Percentiles rank a stretch among this genome's conserved stretches.
Evolutionary conservation across 2,113 vertebrate genomes (phyloP).

Genomic region (Natator depressus): DNA sequence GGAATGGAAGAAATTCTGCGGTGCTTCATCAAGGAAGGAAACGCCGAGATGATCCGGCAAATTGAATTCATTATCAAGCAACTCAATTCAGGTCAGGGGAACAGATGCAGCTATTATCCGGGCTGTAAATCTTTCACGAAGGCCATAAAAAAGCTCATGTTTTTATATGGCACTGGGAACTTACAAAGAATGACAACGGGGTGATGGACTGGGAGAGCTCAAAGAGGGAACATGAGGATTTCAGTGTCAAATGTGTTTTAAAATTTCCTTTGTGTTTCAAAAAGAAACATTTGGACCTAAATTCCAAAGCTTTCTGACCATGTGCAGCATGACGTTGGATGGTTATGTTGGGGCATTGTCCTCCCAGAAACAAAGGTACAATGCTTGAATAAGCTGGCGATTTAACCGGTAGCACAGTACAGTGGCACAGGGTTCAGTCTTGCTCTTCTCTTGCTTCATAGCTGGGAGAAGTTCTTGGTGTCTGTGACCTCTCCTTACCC

Average conservation of each 20-base stretch:
- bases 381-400: conserved; percentile 21
- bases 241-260: conserved; percentile 6
- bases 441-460: background rate
- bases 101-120: background rate
- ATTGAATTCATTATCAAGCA: conserved; percentile 95
- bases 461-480: background rate
- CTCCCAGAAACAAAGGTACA: background rate
- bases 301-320: background rate
- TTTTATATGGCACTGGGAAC: conserved; percentile 11
- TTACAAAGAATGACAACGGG: background rate
- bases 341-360: background rate
- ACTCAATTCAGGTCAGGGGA: conserved; percentile 89
- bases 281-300: background rate
- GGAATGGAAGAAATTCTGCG: conserved; percentile 94
- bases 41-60: conserved; percentile 89
- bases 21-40: conserved; percentile 92
- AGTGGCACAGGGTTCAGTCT: background rate
- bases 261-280: background rate
- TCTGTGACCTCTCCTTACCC: background rate
- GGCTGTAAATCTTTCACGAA: conserved; percentile 1
- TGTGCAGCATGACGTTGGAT: background rate
- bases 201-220: background rate
- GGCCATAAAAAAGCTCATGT: background rate
- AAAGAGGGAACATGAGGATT: conserved; percentile 4
- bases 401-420: background rate